These are phyloP conservation scores for Physocephala rufipes DNA, from an alignment of 2,888 invertebrate genomes.

Conservation along the genomic window DNA sequence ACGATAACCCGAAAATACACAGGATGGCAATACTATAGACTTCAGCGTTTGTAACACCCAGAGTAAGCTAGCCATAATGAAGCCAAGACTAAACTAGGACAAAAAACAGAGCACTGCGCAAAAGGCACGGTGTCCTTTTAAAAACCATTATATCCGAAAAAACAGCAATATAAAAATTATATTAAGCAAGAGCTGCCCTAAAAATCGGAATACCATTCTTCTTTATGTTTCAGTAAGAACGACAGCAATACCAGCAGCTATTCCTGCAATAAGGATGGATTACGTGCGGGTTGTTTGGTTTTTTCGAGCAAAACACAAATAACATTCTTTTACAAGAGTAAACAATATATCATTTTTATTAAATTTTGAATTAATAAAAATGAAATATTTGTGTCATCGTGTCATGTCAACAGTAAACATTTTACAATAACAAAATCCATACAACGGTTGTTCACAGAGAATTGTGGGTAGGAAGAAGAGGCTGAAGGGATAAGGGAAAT, in stretches of 20 bases:
- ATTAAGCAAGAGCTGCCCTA: neutral
- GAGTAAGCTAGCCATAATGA: too few relatives aligned
- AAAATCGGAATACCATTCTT: neutral
- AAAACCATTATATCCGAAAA: too few relatives aligned
- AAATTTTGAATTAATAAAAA: slow-evolving; percentile 36
- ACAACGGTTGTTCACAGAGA: neutral
- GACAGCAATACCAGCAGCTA: slow-evolving; percentile 8
- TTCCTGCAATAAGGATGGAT: neutral
- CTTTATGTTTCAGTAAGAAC: neutral
- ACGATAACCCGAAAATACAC: too few relatives aligned
- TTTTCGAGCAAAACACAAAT: too few relatives aligned
- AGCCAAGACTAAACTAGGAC: too few relatives aligned
- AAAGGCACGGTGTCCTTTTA: too few relatives aligned
- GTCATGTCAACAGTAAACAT: slow-evolving; percentile 44
- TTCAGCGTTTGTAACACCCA: too few relatives aligned
- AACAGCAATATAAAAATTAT: too few relatives aligned
- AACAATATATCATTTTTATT: neutral
- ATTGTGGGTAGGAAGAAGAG: neutral
- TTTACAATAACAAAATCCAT: slow-evolving; percentile 7
- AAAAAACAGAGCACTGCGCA: too few relatives aligned
- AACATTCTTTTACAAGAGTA: too few relatives aligned
- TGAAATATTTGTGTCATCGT: slow-evolving; percentile 36
- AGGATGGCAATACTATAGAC: too few relatives aligned
- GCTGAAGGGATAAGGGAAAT: neutral
- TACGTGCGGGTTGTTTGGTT: too few relatives aligned